These are phyloP conservation scores for Callyntrura sp. DNA, from an alignment of 2,888 invertebrate species.

Conservation along the genomic window DNA sequence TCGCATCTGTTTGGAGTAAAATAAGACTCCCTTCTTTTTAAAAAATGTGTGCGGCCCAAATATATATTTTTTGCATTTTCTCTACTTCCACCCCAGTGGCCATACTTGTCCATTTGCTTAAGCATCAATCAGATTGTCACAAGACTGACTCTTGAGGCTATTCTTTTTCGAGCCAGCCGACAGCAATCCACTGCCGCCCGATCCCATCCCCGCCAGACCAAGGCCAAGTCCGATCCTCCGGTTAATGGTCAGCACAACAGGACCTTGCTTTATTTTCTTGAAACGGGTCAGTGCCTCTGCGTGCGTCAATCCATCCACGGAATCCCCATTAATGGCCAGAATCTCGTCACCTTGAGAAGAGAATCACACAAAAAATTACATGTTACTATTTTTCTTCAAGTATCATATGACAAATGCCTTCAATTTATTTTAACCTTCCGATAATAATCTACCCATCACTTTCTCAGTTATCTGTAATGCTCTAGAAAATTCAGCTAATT, in stretches of 20 bases:
- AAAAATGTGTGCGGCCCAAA: no score
- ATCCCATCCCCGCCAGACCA: not conserved
- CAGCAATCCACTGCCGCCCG: no score
- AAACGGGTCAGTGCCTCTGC: conserved; percentile 91
- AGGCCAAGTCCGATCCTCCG: conserved; percentile 86
- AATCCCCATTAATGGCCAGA: conserved; percentile 92
- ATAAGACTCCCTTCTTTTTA: no score
- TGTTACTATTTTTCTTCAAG: not conserved
- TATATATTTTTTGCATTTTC: no score
- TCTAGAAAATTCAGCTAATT: conserved; percentile 16
- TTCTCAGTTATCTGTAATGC: no score
- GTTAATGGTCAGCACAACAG: conserved; percentile 91
- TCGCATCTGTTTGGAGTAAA: no score
- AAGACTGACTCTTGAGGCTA: conserved; percentile 82
- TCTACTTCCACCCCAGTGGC: no score
- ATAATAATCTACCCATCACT: not conserved
- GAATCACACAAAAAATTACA: conserved; percentile 14
- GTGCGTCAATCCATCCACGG: conserved; percentile 92
- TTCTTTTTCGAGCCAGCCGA: conserved; percentile 84
- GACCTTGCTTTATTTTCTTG: conserved; percentile 92
- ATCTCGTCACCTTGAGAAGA: conserved; percentile 92
- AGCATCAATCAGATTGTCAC: conserved; percentile 83
- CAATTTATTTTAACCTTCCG: no score
- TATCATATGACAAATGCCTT: no score
- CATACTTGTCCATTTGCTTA: no score